phyloP scores from a whole-genome alignment of 2,113 vertebrate genomes.

The Perca fluviatilis region DNA sequence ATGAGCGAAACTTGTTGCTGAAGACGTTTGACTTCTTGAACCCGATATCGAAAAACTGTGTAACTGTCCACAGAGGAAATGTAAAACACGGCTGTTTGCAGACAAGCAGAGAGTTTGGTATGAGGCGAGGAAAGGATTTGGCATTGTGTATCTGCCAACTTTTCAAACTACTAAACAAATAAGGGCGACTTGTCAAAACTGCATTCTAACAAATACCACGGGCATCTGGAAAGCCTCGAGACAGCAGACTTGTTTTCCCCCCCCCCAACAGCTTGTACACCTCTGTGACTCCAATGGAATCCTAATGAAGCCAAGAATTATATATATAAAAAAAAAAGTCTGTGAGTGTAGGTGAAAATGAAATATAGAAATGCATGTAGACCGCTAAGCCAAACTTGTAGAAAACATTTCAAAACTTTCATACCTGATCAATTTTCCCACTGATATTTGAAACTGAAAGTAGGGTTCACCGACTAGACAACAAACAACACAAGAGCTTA shows the following conservation, averaged over 20 bases:
- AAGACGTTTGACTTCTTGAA: constrained; percentile 47
- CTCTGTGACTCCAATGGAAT: background rate
- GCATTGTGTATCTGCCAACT: background rate
- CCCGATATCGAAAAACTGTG: background rate
- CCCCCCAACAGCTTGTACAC: background rate
- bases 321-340: background rate
- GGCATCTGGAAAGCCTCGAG: background rate
- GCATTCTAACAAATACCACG: background rate
- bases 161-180: constrained; percentile 27
- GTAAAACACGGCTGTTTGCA: constrained; percentile 16
- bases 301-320: constrained; percentile 26
- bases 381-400: background rate
- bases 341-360: background rate
- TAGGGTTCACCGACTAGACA: constrained; percentile 12
- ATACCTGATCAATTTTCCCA: constrained; percentile 18
- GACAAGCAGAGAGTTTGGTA: constrained; percentile 7
- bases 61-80: constrained; percentile 33
- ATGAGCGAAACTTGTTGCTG: constrained; percentile 51
- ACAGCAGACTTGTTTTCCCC: background rate
- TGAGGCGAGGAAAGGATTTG: constrained; percentile 12
- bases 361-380: background rate
- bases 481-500: constrained; percentile 10
- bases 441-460: constrained; percentile 41
- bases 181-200: constrained; percentile 21
- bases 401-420: background rate